Evolutionary conservation across 2,888 invertebrate species (phyloP).

Genomic region (Nephrotoma flavescens): DNA sequence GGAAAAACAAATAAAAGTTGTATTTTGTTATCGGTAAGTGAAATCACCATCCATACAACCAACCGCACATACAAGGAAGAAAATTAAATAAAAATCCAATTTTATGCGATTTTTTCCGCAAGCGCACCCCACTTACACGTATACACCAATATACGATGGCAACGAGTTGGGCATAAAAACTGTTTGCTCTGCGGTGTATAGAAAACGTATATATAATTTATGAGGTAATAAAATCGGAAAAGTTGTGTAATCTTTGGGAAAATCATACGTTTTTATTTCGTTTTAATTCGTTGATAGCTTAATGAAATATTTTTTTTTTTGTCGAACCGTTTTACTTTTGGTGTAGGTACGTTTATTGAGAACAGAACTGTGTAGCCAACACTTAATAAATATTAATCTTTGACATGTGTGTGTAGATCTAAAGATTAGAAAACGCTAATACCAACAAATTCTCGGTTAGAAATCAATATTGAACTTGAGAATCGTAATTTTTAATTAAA

Average conservation of each 20-base stretch:
- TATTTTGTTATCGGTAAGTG: not conserved
- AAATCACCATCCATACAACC: not conserved
- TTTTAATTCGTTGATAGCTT: not conserved
- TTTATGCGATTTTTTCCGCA: not conserved
- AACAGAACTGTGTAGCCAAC: not conserved
- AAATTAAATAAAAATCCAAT: not conserved
- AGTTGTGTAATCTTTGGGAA: not conserved
- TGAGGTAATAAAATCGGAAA: not conserved
- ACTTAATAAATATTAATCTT: not conserved
- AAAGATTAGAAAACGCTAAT: no score
- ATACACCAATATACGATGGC: not conserved
- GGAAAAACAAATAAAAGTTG: not conserved
- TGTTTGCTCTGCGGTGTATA: not conserved
- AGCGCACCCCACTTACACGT: not conserved
- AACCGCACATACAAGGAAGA: not conserved
- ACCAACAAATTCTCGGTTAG: no score
- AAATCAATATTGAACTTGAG: no score
- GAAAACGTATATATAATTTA: not conserved
- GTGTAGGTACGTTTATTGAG: not conserved
- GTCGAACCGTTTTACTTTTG: not conserved
- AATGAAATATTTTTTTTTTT: not conserved
- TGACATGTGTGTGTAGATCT: not conserved
- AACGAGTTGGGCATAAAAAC: not conserved
- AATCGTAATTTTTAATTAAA: no score
- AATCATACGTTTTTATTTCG: not conserved